Conservation (phyloP, 2,888 invertebrate species). For the Drosophila kambysellisi region DNA sequence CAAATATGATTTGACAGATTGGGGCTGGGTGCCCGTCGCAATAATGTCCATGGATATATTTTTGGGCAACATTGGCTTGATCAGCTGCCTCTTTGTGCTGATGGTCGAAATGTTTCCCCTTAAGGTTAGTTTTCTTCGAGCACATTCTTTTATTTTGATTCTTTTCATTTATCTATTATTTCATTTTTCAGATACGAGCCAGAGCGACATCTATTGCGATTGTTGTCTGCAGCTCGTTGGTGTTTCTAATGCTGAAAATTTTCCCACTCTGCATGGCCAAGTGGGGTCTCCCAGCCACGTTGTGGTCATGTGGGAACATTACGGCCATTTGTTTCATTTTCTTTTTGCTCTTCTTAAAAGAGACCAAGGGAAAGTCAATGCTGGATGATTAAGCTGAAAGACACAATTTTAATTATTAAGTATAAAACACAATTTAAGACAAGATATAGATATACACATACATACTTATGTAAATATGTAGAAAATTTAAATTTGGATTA, state of each 20-base stretch:
- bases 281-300: constrained; percentile 67
- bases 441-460: neutral
- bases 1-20: constrained; percentile 53
- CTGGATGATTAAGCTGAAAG: constrained; percentile 50
- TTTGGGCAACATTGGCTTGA: constrained; percentile 80
- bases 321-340: constrained; percentile 66
- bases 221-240: constrained; percentile 65
- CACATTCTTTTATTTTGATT: neutral
- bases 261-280: constrained; percentile 74
- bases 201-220: constrained; percentile 72
- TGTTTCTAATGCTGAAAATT: constrained; percentile 77
- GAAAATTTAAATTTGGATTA: constrained; percentile 69
- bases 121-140: constrained; percentile 66
- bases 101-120: constrained; percentile 83
- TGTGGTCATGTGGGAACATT: constrained; percentile 72
- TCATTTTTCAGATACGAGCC: constrained; percentile 73
- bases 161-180: neutral
- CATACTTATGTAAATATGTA: constrained; percentile 10
- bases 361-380: constrained; percentile 80
- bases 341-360: constrained; percentile 66
- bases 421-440: neutral
- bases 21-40: constrained; percentile 79
- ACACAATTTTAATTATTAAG: neutral
- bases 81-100: constrained; percentile 80
- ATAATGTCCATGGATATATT: constrained; percentile 81